These are phyloP conservation scores for Brenthis daphne DNA, from an alignment of 2,888 invertebrate species.

Conservation along the genomic window DNA sequence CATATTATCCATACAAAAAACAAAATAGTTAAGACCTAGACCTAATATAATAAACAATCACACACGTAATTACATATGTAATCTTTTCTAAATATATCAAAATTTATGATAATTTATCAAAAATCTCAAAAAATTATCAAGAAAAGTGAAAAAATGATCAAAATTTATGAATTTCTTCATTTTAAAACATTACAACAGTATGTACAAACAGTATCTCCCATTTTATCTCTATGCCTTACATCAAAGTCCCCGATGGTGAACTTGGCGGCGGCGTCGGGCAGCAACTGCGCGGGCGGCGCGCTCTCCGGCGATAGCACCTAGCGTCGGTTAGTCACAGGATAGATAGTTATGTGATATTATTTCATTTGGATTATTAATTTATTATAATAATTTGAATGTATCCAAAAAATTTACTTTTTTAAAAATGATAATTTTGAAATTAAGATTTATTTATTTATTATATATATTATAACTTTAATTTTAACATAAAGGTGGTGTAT, in stretches of 20 bases:
- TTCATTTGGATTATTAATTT: neutral
- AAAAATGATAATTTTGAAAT: too few species aligned
- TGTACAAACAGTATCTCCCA: neutral
- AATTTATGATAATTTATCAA: too few species aligned
- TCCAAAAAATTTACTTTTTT: neutral
- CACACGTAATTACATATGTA: too few species aligned
- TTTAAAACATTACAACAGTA: neutral
- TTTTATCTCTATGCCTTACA: slow-evolving; percentile 72
- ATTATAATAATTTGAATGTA: neutral
- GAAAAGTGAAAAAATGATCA: too few species aligned
- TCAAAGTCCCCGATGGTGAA: slow-evolving; percentile 91
- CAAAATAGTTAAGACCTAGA: too few species aligned
- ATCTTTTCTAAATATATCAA: too few species aligned
- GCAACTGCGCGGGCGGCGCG: slow-evolving; percentile 82
- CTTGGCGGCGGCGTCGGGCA: slow-evolving; percentile 76
- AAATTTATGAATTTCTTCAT: neutral
- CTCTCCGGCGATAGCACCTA: slow-evolving; percentile 84
- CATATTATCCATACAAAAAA: too few species aligned
- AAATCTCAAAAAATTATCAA: too few species aligned
- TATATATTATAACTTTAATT: too few species aligned
- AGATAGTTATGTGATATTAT: slow-evolving; percentile 14
- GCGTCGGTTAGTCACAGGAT: slow-evolving; percentile 41
- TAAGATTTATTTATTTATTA: too few species aligned
- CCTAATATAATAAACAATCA: too few species aligned
- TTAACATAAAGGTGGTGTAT: too few species aligned